Percentiles rank a stretch among this genome's conserved stretches.
These are phyloP conservation scores for Lipophrys pholis DNA, from an alignment of 2,113 vertebrate species.

Conservation along the genomic window DNA sequence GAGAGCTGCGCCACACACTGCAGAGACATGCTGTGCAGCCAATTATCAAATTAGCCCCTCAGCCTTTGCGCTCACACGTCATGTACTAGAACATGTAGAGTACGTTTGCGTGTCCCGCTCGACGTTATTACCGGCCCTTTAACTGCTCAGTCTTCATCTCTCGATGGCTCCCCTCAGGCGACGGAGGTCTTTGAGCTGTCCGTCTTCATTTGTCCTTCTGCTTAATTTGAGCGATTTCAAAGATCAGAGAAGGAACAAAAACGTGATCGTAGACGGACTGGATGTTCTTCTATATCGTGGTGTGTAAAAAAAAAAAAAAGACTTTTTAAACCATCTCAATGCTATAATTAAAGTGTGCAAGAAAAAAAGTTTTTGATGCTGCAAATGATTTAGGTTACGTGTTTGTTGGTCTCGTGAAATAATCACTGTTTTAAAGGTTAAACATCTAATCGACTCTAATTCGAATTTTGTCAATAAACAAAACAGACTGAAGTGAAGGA, in stretches of 20 bases:
- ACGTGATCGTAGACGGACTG: neutral
- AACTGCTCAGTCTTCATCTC: slow-evolving; percentile 12
- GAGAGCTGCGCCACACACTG: slow-evolving; percentile 25
- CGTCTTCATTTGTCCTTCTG: neutral
- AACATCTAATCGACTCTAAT: too few species aligned
- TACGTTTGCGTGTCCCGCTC: neutral
- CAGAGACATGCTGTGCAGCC: slow-evolving; percentile 22
- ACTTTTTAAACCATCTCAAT: too few species aligned
- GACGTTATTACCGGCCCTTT: slow-evolving; percentile 1
- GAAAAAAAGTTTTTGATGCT: too few species aligned
- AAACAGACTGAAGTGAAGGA: too few species aligned
- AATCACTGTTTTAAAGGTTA: too few species aligned
- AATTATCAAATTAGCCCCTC: slow-evolving; percentile 40
- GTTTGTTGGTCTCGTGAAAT: too few species aligned
- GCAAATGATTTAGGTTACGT: too few species aligned
- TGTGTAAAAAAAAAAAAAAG: too few species aligned
- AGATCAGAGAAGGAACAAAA: neutral
- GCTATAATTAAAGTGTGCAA: too few species aligned
- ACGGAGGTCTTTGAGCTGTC: slow-evolving; percentile 5
- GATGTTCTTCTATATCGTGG: neutral
- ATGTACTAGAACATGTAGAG: neutral
- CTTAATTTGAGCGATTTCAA: slow-evolving; percentile 2
- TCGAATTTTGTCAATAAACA: too few species aligned
- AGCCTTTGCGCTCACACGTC: neutral
- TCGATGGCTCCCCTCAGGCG: neutral